Conservation (phyloP, 2,113 vertebrate species). For the Trichomycterus rosablanca region DNA sequence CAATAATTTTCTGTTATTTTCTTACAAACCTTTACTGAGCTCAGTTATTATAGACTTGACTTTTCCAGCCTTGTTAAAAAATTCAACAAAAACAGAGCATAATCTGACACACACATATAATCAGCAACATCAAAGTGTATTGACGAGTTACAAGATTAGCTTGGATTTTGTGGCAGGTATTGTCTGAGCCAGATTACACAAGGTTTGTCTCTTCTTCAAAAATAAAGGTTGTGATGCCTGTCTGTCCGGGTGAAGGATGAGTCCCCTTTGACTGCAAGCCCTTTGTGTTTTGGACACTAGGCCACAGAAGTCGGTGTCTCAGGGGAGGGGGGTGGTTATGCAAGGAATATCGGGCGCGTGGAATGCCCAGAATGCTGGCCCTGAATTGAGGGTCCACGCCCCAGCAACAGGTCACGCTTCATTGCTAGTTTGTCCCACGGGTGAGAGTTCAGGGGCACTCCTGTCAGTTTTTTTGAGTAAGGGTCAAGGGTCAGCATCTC, state of each 20-base stretch:
- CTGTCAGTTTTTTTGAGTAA: constrained; percentile 62
- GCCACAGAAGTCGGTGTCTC: constrained; percentile 11
- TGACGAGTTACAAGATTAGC: background rate
- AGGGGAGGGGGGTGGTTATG: constrained; percentile 26
- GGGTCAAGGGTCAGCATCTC: constrained; percentile 60
- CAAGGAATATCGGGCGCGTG: constrained; percentile 49
- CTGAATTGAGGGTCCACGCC: constrained; percentile 37
- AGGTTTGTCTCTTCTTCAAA: constrained; percentile 2
- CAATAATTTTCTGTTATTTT: too few species aligned
- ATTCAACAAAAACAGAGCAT: too few species aligned
- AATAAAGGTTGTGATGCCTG: background rate
- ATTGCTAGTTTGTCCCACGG: constrained; percentile 55
- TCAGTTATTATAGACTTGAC: too few species aligned
- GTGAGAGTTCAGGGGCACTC: constrained; percentile 61
- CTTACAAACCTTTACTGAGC: too few species aligned
- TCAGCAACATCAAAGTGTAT: too few species aligned
- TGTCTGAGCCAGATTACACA: too few species aligned
- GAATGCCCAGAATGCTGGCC: constrained; percentile 65
- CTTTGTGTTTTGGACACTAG: constrained; percentile 9
- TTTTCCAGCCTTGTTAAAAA: too few species aligned
- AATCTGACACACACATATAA: too few species aligned
- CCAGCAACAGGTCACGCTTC: constrained; percentile 59
- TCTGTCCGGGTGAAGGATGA: constrained; percentile 12
- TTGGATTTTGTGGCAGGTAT: background rate
- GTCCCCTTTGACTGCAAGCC: constrained; percentile 12